phyloP scores from a whole-genome alignment of 1,140 invertebrate species.

The Trichoplusia ni region DNA sequence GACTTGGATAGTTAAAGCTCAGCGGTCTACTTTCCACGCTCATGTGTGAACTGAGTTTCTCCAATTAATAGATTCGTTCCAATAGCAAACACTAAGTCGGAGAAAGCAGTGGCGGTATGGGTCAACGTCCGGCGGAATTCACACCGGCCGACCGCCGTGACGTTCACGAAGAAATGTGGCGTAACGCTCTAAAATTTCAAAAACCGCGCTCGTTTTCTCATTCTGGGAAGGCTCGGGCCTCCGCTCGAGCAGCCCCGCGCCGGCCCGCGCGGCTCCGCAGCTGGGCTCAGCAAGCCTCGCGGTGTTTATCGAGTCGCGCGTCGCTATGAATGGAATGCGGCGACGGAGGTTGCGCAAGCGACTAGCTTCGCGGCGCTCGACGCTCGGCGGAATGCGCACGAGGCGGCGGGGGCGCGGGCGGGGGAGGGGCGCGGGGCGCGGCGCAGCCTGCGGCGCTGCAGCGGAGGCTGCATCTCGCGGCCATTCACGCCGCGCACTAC shows the following conservation, averaged over 20 bases:
- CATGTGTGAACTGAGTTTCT: slow-evolving; percentile 80
- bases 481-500: slow-evolving; percentile 69
- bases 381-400: slow-evolving; percentile 61
- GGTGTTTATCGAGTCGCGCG: slow-evolving; percentile 61
- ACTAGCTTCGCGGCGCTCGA: slow-evolving; percentile 52
- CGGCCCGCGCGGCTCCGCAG: slow-evolving; percentile 17
- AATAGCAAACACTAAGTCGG: slow-evolving; percentile 77
- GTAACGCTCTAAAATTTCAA: slow-evolving; percentile 77
- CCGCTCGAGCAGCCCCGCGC: slow-evolving; percentile 24
- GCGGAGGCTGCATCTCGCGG: slow-evolving; percentile 72
- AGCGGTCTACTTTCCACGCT: slow-evolving; percentile 75
- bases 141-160: slow-evolving; percentile 73
- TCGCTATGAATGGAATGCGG: slow-evolving; percentile 79
- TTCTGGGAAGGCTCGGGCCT: slow-evolving; percentile 58
- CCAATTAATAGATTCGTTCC: slow-evolving; percentile 82
- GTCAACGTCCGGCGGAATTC: slow-evolving; percentile 77
- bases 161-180: slow-evolving; percentile 78
- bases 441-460: slow-evolving; percentile 50
- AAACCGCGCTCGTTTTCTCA: slow-evolving; percentile 63
- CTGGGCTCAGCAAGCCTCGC: slow-evolving; percentile 36
- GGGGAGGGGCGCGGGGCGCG: slow-evolving; percentile 28
- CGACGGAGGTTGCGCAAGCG: slow-evolving; percentile 73
- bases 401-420: slow-evolving; percentile 35
- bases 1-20: slow-evolving; percentile 50
- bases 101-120: slow-evolving; percentile 71